Percentiles rank a stretch among this genome's conserved stretches.
Conservation (phyloP, 2,113 vertebrate genomes). For the Pseudonaja textilis region DNA sequence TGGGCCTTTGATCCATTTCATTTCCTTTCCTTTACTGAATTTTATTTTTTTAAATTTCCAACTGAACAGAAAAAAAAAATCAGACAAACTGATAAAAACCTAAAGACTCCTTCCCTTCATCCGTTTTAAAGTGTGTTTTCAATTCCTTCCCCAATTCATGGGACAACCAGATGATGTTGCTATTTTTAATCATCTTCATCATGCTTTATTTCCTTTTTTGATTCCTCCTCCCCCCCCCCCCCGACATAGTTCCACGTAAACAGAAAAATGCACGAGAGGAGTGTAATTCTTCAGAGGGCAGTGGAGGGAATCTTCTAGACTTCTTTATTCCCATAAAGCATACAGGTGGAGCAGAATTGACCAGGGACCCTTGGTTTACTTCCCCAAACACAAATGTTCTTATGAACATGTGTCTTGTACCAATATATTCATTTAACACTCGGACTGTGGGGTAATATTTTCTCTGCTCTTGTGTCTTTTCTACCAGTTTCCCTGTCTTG, state of each 20-base stretch:
- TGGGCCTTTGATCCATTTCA: not conserved
- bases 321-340: not conserved
- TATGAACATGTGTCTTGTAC: not conserved
- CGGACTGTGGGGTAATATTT: not conserved
- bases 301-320: not conserved
- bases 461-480: not conserved
- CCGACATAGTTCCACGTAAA: not conserved
- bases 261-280: not conserved
- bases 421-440: not conserved
- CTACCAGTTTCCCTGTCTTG: not conserved
- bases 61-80: not conserved
- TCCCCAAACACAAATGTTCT: not conserved
- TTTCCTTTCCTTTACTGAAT: not conserved
- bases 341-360: not conserved
- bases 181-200: not conserved
- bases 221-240: not conserved
- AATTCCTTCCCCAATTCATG: not conserved
- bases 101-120: not conserved
- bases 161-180: not conserved
- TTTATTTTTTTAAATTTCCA: not conserved
- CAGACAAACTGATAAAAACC: not conserved
- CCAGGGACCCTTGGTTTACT: not conserved
- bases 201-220: not conserved
- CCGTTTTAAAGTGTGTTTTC: not conserved
- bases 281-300: not conserved